Conservation (phyloP, 2,888 invertebrate genomes). For the Leptarthrus brevirostris region DNA sequence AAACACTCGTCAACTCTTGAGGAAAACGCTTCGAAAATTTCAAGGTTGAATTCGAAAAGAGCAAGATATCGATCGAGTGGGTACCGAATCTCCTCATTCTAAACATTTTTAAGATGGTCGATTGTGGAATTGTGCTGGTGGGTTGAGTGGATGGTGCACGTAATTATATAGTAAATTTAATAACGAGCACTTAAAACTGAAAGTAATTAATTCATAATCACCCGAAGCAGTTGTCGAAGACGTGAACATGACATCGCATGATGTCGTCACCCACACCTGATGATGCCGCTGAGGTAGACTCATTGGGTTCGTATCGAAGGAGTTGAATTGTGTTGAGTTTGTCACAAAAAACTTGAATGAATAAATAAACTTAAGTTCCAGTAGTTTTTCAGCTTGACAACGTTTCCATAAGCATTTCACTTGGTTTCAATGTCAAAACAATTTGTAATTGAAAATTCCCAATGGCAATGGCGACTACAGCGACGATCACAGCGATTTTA, state of each 20-base stretch:
- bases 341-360: neutral
- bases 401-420: neutral
- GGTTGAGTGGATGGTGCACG: neutral
- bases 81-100: no score
- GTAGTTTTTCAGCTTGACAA: neutral
- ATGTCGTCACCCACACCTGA: conserved; percentile 29
- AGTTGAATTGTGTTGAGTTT: no score
- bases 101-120: neutral
- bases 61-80: conserved; percentile 14
- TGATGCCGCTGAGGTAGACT: neutral
- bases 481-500: no score
- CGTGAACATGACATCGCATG: conserved; percentile 42
- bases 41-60: conserved; percentile 8
- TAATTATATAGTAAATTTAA: neutral
- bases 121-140: no score
- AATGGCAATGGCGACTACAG: no score
- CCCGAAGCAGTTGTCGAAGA: conserved; percentile 29
- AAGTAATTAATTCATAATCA: conserved; percentile 13
- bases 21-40: neutral
- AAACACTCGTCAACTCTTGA: neutral
- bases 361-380: neutral
- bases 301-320: neutral
- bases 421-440: neutral
- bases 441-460: no score
- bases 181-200: neutral